phyloP scores from a whole-genome alignment of 1,140 invertebrate genomes.

The Drosophila jambulina region DNA sequence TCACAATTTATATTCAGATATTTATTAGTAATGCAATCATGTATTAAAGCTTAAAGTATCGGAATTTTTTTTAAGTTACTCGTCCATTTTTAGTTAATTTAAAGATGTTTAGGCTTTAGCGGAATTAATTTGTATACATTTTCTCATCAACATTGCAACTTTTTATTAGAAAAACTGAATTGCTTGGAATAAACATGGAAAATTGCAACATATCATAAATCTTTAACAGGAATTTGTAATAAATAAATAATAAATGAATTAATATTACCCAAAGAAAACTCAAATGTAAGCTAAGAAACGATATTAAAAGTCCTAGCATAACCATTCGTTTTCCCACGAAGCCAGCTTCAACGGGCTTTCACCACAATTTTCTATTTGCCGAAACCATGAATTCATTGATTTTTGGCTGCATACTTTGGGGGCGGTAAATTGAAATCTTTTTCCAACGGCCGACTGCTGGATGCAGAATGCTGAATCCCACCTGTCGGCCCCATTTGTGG shows the following conservation, averaged over 20 bases:
- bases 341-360: slow-evolving; percentile 26
- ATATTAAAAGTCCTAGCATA: not conserved
- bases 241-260: not conserved
- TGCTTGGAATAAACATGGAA: too few species aligned
- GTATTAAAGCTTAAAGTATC: not conserved
- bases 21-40: not conserved
- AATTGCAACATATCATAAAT: not conserved
- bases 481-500: slow-evolving; percentile 40
- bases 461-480: slow-evolving; percentile 15
- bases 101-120: not conserved
- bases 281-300: not conserved
- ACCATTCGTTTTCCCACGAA: slow-evolving; percentile 6
- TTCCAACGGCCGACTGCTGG: slow-evolving; percentile 11
- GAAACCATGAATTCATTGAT: slow-evolving; percentile 55
- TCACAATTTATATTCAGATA: not conserved
- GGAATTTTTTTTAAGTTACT: not conserved
- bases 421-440: slow-evolving; percentile 39
- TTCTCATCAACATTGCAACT: not conserved
- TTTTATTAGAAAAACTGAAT: not conserved
- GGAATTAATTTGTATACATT: not conserved
- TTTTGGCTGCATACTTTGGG: slow-evolving; percentile 18
- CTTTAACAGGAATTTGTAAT: too few species aligned
- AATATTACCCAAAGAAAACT: not conserved
- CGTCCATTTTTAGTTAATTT: not conserved
- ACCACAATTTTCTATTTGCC: slow-evolving; percentile 34